Conservation (phyloP, 1,140 invertebrate genomes). For the Drosophila lini region DNA sequence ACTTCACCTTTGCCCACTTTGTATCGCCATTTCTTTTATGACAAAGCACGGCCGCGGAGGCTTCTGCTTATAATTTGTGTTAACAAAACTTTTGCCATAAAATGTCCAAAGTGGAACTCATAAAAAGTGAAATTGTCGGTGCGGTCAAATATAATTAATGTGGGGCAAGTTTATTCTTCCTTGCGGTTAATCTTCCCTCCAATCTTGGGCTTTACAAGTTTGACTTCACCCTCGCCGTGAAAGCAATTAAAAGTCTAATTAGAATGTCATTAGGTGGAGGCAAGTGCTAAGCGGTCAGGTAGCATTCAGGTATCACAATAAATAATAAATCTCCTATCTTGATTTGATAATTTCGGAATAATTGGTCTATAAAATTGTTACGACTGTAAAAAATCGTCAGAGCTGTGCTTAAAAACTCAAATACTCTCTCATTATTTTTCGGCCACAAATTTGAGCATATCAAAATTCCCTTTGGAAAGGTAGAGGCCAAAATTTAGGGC, state of each 20-base stretch:
- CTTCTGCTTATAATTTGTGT: constrained; percentile 62
- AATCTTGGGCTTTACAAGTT: constrained; percentile 59
- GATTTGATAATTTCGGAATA: constrained; percentile 15
- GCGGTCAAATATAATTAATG: constrained; percentile 77
- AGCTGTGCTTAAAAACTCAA: constrained; percentile 4
- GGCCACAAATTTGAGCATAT: background rate
- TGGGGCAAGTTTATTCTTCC: constrained; percentile 59
- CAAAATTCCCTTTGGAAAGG: background rate
- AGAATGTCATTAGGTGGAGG: constrained; percentile 63
- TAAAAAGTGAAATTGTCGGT: constrained; percentile 59
- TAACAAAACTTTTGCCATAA: constrained; percentile 71
- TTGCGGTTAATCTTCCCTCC: constrained; percentile 23
- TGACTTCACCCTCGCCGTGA: background rate
- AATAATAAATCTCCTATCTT: constrained; percentile 37
- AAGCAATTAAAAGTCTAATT: constrained; percentile 78
- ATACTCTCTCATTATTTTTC: background rate
- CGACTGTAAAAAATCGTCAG: background rate
- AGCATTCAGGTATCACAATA: constrained; percentile 28
- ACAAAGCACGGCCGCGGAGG: constrained; percentile 27
- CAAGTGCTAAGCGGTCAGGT: constrained; percentile 58
- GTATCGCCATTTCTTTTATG: constrained; percentile 39
- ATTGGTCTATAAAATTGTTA: constrained; percentile 17
- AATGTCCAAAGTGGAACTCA: constrained; percentile 59
- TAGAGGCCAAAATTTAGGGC: constrained; percentile 15
- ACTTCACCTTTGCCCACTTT: constrained; percentile 32